These are phyloP conservation scores for Camponotus fellah DNA, from an alignment of 2,888 invertebrate genomes.

Conservation along the genomic window DNA sequence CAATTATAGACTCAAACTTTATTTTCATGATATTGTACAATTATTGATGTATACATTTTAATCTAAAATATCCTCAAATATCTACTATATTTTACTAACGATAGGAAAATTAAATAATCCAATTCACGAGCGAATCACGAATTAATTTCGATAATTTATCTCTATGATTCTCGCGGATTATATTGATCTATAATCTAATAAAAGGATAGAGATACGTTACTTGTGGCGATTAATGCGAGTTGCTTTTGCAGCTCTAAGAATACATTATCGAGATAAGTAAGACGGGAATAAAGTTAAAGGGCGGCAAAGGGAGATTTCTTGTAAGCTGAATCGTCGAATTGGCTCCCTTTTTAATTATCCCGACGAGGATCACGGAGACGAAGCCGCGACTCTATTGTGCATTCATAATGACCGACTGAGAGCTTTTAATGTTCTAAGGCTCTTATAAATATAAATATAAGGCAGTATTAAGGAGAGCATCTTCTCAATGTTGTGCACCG, in stretches of 20 bases:
- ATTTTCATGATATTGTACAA: slow-evolving; percentile 14
- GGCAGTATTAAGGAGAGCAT: slow-evolving; percentile 55
- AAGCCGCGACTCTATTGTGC: slow-evolving; percentile 67
- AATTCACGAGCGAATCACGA: neutral
- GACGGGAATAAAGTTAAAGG: slow-evolving; percentile 17
- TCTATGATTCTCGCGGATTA: neutral
- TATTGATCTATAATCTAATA: neutral
- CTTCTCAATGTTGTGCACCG: slow-evolving; percentile 21
- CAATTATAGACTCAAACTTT: slow-evolving; percentile 1
- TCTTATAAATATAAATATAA: slow-evolving; percentile 77
- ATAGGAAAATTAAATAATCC: neutral
- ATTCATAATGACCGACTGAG: slow-evolving; percentile 68
- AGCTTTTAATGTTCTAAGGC: slow-evolving; percentile 76
- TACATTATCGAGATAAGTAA: slow-evolving; percentile 11
- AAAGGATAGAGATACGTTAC: neutral
- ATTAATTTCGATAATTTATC: neutral
- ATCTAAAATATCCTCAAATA: neutral
- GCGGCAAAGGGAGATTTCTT: slow-evolving; percentile 29
- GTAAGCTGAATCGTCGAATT: slow-evolving; percentile 58
- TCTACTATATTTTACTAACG: neutral
- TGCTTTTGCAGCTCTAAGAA: neutral
- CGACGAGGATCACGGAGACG: slow-evolving; percentile 29
- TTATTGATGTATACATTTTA: neutral
- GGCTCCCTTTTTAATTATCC: slow-evolving; percentile 69
- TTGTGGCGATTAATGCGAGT: slow-evolving; percentile 9